Base-by-base conservation (phyloP, 2,888 invertebrate species). In the Melitaea athalia region DNA sequence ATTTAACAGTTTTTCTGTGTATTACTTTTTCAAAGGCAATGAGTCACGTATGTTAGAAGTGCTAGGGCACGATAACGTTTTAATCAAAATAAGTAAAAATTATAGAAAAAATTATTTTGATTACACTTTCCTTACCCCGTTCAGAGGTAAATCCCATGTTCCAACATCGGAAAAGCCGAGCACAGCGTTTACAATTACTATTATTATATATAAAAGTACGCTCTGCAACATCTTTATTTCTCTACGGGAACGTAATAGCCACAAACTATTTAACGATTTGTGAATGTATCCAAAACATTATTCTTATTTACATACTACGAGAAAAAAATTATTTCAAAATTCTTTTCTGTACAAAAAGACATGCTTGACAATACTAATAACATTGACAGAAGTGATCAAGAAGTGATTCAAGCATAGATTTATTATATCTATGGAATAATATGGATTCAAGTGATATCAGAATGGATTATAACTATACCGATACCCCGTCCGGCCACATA, bases 141-240 rank as follows among this genome's bases (percentile, higher is more conserved):
- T 93, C 74, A 95, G 83, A 75, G 93, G 90, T 78, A 94, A 93
- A 85, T 95, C 94, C 94, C 95, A 95, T 92, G 94, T 95, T 78
- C 95, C 95, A 75, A 94, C 93, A 83, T 95, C 95, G 47, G 95
- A 94, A 85, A 94, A 91, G 76, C 92, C 84, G 74, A 83, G 79
- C 70, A 86, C 81, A 76, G 85, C 79, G 81, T 85, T 83, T 71
- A 86, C 74, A 72, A 86, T 71, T 64, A 81, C 74, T 64, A 81
- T 73, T 76, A 86, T 76, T 75, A 86, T 77, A 73, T 88, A 75
- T 74, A 89, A 67, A 77, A 88, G 72, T 77, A 88, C 67, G 69
- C 75, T 80, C 73, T 79, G 85, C 73, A 83, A 78, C 89, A 91
- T 91, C 80, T 72, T 89, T 73, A 71, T 65, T 67, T 57, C 64